Base-by-base conservation (phyloP, 2,113 vertebrate species). In the Sterna hirundo region DNA sequence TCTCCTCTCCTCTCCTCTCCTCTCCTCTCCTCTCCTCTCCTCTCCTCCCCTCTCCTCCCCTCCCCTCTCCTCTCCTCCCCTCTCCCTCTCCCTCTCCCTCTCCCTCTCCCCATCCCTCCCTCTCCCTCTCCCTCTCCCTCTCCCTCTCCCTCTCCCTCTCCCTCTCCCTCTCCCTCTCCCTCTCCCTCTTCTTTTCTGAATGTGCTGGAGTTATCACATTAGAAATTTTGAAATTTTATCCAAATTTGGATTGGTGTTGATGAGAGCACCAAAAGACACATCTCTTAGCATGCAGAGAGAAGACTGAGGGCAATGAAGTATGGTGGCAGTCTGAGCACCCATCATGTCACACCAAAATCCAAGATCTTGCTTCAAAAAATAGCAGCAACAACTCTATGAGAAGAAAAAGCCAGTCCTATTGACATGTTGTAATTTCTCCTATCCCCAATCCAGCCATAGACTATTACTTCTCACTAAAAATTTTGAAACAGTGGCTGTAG, bases 401-500 rank as follows among this genome's bases (percentile, higher is more conserved):
- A 78, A 21, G 10, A 70, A 91, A 83, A 93, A 52, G 1, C 0
- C 7, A 70, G 5, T 46, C 0, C 0, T 52, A 20, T 22, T 40
- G 34, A 61, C 0, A 7, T 3, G 5, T 52, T 61, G 7, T 32
- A 66, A 10, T 78, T 84, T 79, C 23, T 81, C 47, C 27, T 83
- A 8, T 52, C 15, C 5, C 15, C 1, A 79, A 3, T 44, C 25
- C 58, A 65, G 20, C 8, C 32, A 27, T 1, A 60, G 47, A 51
- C 6, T 82, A 60, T 27, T 64, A 42, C 4, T 80, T 90, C 38
- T 69, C 40, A 60, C 9, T 65, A 65, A 42, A 78, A 76, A 18
- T 9, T 64, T 6, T 79, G 49, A 72, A 44, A 40, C 7, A 34
- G 20, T 55, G 15, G 17, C 21, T 3, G 2, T 13, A 52, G 23